A percentile compares a stretch with the other conserved stretches of the same genome.
phyloP scores from a whole-genome alignment of 2,888 invertebrate species.

The Drosophila anomelani region DNA sequence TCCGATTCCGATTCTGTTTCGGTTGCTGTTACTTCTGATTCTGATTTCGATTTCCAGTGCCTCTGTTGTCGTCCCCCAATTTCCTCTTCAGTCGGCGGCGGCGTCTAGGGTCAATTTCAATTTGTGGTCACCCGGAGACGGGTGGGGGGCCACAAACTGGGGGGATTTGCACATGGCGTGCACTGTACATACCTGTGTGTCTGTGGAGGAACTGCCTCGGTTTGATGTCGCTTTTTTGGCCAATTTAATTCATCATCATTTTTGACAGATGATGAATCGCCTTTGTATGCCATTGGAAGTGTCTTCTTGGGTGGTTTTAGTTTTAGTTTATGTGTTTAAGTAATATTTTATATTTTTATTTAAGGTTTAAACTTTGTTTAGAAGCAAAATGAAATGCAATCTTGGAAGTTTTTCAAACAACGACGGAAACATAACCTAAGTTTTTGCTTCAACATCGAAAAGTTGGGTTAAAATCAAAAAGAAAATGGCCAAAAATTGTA shows the following conservation, averaged over 20 bases:
- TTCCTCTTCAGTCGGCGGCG: conserved; percentile 4
- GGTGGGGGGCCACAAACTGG: neutral
- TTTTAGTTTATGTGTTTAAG: neutral
- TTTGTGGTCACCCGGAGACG: conserved; percentile 32
- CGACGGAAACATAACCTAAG: neutral
- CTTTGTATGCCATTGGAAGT: neutral
- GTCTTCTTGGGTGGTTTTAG: conserved; percentile 1
- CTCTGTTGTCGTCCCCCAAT: neutral
- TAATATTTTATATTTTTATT: neutral
- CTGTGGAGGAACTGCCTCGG: neutral
- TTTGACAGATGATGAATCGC: conserved; percentile 25
- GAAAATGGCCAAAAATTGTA: neutral
- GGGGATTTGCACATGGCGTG: neutral
- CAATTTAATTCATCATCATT: conserved; percentile 32
- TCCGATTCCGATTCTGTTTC: neutral
- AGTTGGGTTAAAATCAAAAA: neutral
- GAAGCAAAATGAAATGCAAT: neutral
- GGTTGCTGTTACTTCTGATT: conserved; percentile 11
- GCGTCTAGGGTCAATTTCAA: conserved; percentile 31
- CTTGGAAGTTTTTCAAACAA: neutral
- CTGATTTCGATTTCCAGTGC: conserved; percentile 29
- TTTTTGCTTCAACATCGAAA: too few species aligned
- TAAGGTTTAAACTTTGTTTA: neutral
- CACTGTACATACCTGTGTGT: neutral
- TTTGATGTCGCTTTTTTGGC: conserved; percentile 15